A percentile compares a stretch with the other conserved stretches of the same genome.
Evolutionary conservation across 1,140 invertebrate genomes (phyloP).

Genomic region (Brachionus plicatilis): DNA sequence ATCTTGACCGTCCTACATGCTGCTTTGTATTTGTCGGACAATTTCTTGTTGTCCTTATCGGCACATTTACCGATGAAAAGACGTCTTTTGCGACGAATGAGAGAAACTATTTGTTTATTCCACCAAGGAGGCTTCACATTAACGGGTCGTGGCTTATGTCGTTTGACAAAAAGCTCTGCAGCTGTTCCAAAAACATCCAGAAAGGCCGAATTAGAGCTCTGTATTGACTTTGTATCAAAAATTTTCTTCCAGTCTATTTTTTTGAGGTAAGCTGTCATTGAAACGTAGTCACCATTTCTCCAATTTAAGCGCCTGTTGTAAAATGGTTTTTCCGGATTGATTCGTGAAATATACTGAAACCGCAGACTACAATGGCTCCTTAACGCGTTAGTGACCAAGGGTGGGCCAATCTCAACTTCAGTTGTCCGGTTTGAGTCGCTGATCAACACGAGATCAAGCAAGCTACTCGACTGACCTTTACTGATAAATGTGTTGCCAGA

Average conservation of each 20-base stretch:
- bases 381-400: background rate
- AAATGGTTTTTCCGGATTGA: background rate
- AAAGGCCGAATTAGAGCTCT: background rate
- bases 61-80: no score
- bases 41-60: background rate
- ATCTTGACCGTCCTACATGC: background rate
- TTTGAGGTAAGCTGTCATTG: background rate
- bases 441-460: background rate
- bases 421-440: background rate
- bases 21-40: background rate
- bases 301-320: background rate
- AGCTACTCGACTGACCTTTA: no score
- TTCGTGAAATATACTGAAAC: background rate
- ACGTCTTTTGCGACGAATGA: no score
- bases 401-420: background rate
- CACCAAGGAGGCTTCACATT: background rate
- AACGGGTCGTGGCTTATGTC: no score
- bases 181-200: background rate
- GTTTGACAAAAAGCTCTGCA: no score
- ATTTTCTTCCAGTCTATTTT: background rate
- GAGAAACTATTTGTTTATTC: no score
- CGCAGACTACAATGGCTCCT: background rate
- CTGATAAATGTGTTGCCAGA: no score
- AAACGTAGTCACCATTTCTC: background rate
- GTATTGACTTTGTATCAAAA: background rate